Conservation (phyloP, 1,140 invertebrate species). For the Metopolophium dirhodum region DNA sequence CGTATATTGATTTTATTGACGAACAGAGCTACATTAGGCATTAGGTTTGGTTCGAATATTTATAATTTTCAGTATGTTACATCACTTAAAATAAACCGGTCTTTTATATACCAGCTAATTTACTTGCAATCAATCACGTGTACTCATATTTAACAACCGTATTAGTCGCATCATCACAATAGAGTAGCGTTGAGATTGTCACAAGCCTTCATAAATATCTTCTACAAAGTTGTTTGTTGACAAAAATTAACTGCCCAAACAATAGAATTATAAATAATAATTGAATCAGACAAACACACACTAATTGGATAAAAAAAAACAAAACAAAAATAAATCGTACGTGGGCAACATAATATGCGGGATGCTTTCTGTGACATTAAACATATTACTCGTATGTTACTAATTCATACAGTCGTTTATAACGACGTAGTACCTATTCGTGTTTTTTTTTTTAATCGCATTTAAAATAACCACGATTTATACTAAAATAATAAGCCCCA, state of each 20-base stretch:
- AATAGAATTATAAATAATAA: not conserved
- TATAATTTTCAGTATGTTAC: no score
- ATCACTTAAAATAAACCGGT: no score
- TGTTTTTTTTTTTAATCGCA: not conserved
- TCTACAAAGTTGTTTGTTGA: not conserved
- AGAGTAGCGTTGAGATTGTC: no score
- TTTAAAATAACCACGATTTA: not conserved
- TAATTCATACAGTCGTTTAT: not conserved
- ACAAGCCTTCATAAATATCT: not conserved
- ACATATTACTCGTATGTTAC: not conserved
- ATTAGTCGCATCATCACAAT: no score
- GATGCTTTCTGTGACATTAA: not conserved
- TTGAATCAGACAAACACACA: not conserved
- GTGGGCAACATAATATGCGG: no score
- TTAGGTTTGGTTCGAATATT: no score
- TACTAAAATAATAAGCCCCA: not conserved
- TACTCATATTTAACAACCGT: no score
- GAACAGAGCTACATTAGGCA: no score
- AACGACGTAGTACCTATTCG: not conserved
- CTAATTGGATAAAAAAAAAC: not conserved
- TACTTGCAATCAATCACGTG: no score
- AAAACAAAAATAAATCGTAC: not conserved
- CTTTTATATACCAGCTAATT: no score
- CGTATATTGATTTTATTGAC: no score
- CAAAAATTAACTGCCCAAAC: not conserved